phyloP scores from a whole-genome alignment of 2,113 vertebrate genomes.

The Tricholaema leucomelas region DNA sequence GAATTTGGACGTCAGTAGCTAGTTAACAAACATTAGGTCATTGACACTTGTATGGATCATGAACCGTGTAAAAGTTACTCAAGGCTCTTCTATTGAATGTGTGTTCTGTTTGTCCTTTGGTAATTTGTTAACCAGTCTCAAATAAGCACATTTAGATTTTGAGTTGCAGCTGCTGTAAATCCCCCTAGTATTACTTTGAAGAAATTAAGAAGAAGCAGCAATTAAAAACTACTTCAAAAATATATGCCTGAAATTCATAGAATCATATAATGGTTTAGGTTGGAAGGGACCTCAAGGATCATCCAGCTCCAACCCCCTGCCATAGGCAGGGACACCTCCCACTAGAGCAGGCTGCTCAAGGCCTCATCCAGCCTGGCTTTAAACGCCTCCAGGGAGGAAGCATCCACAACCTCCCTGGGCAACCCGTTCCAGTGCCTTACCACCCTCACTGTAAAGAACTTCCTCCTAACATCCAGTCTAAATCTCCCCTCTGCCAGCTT shows the following conservation, averaged over 20 bases:
- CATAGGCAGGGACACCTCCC: too few species aligned
- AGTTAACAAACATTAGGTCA: background rate
- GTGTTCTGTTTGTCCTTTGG: background rate
- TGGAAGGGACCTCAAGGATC: too few species aligned
- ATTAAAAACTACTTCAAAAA: background rate
- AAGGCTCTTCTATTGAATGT: background rate
- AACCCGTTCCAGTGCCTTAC: too few species aligned
- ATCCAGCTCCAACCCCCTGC: too few species aligned
- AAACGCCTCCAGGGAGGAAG: too few species aligned
- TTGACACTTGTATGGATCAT: background rate
- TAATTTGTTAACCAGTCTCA: background rate
- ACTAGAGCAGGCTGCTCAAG: too few species aligned
- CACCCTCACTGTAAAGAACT: too few species aligned
- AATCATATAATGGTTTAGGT: too few species aligned
- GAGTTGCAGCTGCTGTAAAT: background rate
- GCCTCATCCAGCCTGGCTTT: too few species aligned
- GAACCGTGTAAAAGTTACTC: background rate
- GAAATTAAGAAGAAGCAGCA: background rate
- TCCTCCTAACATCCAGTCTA: too few species aligned
- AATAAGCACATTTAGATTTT: background rate
- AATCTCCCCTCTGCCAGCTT: too few species aligned
- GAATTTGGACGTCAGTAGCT: constrained; percentile 12
- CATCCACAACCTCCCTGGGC: too few species aligned
- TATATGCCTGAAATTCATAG: background rate
- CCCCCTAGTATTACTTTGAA: background rate